phyloP scores from a whole-genome alignment of 1,140 invertebrate genomes.

The Drosophila obscura region DNA sequence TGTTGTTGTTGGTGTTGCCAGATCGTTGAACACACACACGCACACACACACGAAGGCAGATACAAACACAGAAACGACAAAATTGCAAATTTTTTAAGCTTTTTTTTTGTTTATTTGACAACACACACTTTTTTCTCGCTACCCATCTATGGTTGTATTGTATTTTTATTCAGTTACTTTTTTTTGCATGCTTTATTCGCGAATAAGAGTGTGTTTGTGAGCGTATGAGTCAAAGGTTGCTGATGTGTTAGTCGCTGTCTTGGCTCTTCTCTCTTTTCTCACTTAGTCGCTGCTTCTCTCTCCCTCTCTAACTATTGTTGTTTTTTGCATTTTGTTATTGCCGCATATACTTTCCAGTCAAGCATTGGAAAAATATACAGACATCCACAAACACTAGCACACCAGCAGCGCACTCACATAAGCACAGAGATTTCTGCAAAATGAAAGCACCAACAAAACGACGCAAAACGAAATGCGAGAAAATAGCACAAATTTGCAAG shows the following conservation, averaged over 20 bases:
- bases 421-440: constrained; percentile 61
- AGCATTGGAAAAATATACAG: constrained; percentile 63
- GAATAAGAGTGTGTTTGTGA: constrained; percentile 13
- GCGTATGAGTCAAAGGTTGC: constrained; percentile 58
- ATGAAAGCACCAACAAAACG: constrained; percentile 65
- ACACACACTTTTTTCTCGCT: constrained; percentile 45
- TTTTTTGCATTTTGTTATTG: constrained; percentile 62
- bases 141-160: constrained; percentile 14
- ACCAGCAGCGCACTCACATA: constrained; percentile 50
- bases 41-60: constrained; percentile 25
- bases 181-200: constrained; percentile 57
- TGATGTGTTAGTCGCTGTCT: constrained; percentile 33
- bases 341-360: constrained; percentile 68
- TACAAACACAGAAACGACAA: constrained; percentile 39
- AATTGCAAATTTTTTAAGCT: constrained; percentile 61
- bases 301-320: constrained; percentile 5
- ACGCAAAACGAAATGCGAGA: constrained; percentile 36
- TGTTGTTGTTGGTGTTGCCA: constrained; percentile 78
- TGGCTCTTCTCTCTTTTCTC: constrained; percentile 36
- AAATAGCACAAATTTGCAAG: constrained; percentile 40
- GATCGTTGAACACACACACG: constrained; percentile 53
- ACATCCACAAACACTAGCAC: constrained; percentile 24
- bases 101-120: constrained; percentile 66
- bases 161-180: constrained; percentile 36
- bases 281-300: constrained; percentile 44